Evolutionary conservation across 2,113 vertebrate species (phyloP).

Genomic region (Girardinichthys multiradiatus): DNA sequence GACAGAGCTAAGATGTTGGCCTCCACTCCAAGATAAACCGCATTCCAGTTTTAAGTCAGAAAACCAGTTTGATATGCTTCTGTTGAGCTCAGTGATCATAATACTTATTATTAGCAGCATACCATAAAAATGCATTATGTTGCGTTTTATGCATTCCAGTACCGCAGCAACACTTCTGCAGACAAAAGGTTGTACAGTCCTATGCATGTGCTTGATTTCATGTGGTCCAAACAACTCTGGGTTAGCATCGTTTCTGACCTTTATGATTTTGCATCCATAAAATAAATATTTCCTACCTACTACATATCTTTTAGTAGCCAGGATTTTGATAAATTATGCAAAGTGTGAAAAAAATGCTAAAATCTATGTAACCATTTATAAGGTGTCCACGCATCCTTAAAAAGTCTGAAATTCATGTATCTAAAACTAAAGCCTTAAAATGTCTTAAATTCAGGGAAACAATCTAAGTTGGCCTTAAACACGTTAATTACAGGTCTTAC

Average conservation of each 20-base stretch:
- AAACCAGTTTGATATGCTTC: not conserved
- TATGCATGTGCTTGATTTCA: not conserved
- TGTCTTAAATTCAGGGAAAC: too few relatives aligned
- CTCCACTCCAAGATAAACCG: too few relatives aligned
- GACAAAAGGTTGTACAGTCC: not conserved
- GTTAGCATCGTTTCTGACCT: not conserved
- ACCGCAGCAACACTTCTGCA: not conserved
- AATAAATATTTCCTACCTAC: too few relatives aligned
- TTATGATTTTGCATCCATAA: too few relatives aligned
- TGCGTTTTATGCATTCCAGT: not conserved
- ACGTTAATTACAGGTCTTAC: too few relatives aligned
- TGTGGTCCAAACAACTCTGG: not conserved
- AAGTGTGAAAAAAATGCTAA: not conserved
- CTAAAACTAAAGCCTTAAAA: too few relatives aligned
- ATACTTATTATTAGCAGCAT: not conserved
- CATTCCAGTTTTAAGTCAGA: too few relatives aligned
- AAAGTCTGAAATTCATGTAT: too few relatives aligned
- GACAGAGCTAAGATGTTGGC: too few relatives aligned
- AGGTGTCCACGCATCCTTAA: too few relatives aligned
- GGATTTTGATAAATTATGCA: not conserved
- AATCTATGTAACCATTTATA: too few relatives aligned
- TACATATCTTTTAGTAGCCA: not conserved
- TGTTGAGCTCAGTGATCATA: not conserved
- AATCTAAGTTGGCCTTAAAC: too few relatives aligned
- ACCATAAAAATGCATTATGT: not conserved